phyloP scores from a whole-genome alignment of 2,888 invertebrate genomes.

The Smittia aterrima region DNA sequence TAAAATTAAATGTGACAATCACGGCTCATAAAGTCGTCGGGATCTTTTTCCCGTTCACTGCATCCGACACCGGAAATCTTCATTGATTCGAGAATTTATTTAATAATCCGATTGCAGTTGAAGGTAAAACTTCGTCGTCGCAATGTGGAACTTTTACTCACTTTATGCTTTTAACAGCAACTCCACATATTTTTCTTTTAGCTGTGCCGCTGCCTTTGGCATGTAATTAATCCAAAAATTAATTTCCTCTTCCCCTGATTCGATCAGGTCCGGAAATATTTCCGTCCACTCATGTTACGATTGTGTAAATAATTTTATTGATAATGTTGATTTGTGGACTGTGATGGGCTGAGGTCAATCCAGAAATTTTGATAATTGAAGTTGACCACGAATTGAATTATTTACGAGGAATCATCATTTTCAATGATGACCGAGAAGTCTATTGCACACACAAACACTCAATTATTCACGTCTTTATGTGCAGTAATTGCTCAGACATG shows the following conservation, averaged over 20 bases:
- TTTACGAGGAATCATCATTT: too few species aligned
- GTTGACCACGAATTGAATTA: not conserved
- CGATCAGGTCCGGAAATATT: not conserved
- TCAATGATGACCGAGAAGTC: too few species aligned
- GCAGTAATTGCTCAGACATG: not conserved
- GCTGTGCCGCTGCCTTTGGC: not conserved
- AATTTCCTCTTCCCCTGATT: not conserved
- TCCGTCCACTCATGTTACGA: constrained; percentile 3
- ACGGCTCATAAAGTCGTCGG: not conserved
- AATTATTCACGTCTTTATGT: not conserved
- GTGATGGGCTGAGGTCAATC: not conserved
- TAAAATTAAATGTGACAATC: too few species aligned
- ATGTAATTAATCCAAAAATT: constrained; percentile 2
- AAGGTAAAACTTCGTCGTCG: too few species aligned
- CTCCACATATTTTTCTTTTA: not conserved
- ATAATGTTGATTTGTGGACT: not conserved
- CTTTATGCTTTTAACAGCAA: not conserved
- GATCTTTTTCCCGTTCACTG: not conserved
- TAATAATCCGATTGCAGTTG: not conserved
- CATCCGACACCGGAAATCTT: not conserved
- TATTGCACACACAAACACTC: not conserved
- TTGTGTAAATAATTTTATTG: not conserved
- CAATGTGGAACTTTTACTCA: too few species aligned
- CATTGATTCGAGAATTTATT: not conserved
- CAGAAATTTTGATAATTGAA: not conserved